These are phyloP conservation scores for Serilophus lunatus DNA, from an alignment of 2,113 vertebrate species.

Conservation along the genomic window DNA sequence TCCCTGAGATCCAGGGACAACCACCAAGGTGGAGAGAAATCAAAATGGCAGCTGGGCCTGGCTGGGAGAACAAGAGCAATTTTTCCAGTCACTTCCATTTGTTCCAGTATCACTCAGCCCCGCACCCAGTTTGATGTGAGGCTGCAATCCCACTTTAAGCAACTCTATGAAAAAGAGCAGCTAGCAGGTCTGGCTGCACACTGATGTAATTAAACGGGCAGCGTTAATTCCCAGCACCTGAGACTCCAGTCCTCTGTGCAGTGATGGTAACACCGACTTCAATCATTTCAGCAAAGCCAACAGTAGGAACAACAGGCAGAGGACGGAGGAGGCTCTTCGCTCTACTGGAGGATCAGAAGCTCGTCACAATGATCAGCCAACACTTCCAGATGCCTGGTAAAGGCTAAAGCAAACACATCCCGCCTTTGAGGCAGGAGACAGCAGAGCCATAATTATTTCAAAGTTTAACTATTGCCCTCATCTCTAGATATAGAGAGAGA, in stretches of 20 bases:
- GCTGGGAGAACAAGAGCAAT: background rate
- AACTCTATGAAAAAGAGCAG: background rate
- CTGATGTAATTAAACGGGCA: conserved; percentile 14
- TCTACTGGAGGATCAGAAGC: background rate
- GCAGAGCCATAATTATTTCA: conserved; percentile 3
- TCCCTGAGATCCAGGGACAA: background rate
- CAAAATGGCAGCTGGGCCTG: conserved; percentile 18
- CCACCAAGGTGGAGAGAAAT: conserved; percentile 20
- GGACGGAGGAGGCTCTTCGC: background rate
- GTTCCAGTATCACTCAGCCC: conserved; percentile 3
- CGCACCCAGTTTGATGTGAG: background rate
- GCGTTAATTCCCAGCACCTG: conserved; percentile 15
- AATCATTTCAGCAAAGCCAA: background rate
- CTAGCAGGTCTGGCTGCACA: background rate
- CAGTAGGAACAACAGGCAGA: background rate
- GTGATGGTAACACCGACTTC: background rate
- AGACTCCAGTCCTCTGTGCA: background rate
- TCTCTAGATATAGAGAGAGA: background rate
- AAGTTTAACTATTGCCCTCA: background rate
- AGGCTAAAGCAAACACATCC: background rate
- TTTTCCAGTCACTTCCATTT: conserved; percentile 34
- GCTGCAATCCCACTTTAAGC: background rate
- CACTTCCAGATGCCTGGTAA: background rate
- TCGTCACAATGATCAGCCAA: background rate
- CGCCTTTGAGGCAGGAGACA: background rate